These are phyloP conservation scores for Steinernema scapterisci DNA, from an alignment of 2,888 invertebrate species.

Conservation along the genomic window DNA sequence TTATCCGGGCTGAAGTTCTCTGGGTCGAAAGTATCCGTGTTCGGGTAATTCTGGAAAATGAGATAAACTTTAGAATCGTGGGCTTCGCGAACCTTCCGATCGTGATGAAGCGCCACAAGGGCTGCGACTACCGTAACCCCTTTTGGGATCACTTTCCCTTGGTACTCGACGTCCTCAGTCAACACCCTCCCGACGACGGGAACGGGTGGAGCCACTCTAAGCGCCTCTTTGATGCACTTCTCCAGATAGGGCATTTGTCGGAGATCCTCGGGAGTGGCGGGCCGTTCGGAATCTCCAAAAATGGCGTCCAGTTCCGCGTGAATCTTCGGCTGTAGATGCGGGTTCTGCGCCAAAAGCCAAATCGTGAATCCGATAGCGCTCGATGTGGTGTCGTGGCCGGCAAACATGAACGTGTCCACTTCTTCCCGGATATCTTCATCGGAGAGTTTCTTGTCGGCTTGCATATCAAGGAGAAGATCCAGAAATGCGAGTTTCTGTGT, in stretches of 20 bases:
- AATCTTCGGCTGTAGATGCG: slow-evolving; percentile 68
- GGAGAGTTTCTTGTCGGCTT: slow-evolving; percentile 66
- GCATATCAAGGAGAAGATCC: slow-evolving; percentile 70
- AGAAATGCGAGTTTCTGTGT: slow-evolving; percentile 67
- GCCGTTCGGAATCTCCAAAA: slow-evolving; percentile 44
- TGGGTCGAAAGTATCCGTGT: slow-evolving; percentile 69
- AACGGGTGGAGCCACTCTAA: slow-evolving; percentile 48
- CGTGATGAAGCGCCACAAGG: slow-evolving; percentile 67
- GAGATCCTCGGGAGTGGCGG: slow-evolving; percentile 3
- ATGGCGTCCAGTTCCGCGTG: slow-evolving; percentile 58
- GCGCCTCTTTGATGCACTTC: slow-evolving; percentile 45
- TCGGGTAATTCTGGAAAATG: slow-evolving; percentile 51
- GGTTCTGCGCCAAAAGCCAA: slow-evolving; percentile 68
- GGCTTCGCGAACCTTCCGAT: slow-evolving; percentile 50
- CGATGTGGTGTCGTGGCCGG: slow-evolving; percentile 70
- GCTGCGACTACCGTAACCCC: slow-evolving; percentile 62
- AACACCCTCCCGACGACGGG: slow-evolving; percentile 47
- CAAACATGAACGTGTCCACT: slow-evolving; percentile 72
- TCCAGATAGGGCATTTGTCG: background rate
- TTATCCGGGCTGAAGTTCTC: slow-evolving; percentile 69
- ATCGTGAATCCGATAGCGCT: slow-evolving; percentile 69
- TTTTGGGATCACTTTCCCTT: slow-evolving; percentile 56
- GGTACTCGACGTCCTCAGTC: slow-evolving; percentile 63
- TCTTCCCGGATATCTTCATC: slow-evolving; percentile 70
- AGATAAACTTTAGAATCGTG: background rate